Evolutionary conservation across 1,140 invertebrate species (phyloP).

Genomic region (Leptoteleia sp.): DNA sequence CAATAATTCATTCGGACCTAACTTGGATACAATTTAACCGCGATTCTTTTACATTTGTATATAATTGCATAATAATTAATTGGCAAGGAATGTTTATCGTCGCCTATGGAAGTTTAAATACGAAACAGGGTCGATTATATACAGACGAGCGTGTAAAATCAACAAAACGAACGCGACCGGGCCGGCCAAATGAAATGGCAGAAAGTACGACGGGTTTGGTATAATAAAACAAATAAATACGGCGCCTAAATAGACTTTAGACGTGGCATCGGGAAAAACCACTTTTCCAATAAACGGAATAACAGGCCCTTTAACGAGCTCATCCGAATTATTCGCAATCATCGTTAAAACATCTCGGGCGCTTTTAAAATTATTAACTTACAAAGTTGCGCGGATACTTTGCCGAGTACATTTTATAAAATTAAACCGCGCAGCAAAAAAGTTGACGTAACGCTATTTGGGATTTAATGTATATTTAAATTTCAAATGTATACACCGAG

Average conservation of each 20-base stretch:
- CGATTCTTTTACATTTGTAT: too few relatives aligned
- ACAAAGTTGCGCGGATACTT: constrained; percentile 24
- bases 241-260: constrained; percentile 8
- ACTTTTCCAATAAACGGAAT: constrained; percentile 8
- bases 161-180: constrained; percentile 15
- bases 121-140: neutral
- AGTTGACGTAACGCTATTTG: constrained; percentile 29
- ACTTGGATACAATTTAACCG: too few relatives aligned
- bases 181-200: constrained; percentile 12
- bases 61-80: too few relatives aligned
- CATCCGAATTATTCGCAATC: constrained; percentile 14
- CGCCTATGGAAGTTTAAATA: neutral
- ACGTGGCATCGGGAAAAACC: constrained; percentile 18
- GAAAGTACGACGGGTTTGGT: neutral
- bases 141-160: constrained; percentile 12
- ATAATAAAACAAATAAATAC: constrained; percentile 27
- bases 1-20: too few relatives aligned
- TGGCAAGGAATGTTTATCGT: neutral
- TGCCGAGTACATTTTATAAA: constrained; percentile 30
- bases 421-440: constrained; percentile 31
- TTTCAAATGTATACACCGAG: constrained; percentile 46
- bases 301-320: constrained; percentile 18
- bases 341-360: constrained; percentile 31
- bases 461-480: constrained; percentile 55
- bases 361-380: constrained; percentile 50